Evolutionary conservation across 2,113 vertebrate genomes (phyloP).

Genomic region (Columba janthina): DNA sequence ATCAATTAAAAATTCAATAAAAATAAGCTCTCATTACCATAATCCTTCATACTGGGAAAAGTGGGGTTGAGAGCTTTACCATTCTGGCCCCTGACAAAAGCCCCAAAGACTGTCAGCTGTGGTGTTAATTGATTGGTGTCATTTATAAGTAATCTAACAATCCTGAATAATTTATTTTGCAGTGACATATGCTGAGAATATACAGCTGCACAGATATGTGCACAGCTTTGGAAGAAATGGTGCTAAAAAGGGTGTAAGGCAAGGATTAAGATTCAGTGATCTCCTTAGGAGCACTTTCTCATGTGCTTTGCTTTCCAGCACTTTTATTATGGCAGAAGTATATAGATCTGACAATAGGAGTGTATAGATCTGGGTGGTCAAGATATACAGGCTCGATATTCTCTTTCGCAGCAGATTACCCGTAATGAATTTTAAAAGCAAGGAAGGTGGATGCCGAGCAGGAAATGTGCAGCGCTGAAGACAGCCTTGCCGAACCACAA

Average conservation of each 20-base stretch:
- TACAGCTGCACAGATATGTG: constrained; percentile 23
- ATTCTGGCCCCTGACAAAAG: constrained; percentile 21
- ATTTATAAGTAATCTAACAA: constrained; percentile 72
- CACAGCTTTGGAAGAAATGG: not conserved
- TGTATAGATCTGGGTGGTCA: constrained; percentile 4
- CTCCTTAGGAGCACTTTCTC: not conserved
- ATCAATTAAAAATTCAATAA: constrained; percentile 59
- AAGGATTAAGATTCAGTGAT: constrained; percentile 50
- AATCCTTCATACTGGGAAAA: constrained; percentile 47
- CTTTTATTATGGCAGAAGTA: not conserved
- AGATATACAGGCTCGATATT: not conserved
- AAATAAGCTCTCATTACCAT: constrained; percentile 45
- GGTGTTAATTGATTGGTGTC: constrained; percentile 69
- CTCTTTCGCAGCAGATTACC: not conserved
- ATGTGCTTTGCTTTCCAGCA: not conserved
- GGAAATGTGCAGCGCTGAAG: not conserved
- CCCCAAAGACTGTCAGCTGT: constrained; percentile 1
- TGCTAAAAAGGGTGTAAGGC: not conserved
- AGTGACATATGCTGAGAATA: constrained; percentile 63
- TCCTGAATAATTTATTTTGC: constrained; percentile 76
- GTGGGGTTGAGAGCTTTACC: constrained; percentile 31
- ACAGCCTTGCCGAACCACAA: not conserved
- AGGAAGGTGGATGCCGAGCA: not conserved
- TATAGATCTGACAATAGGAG: not conserved
- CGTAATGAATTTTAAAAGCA: not conserved